Evolutionary conservation across 2,888 invertebrate genomes (phyloP), one percentile per base, ranked within the genome.

Genomic region (Tortrix viridana): DNA sequence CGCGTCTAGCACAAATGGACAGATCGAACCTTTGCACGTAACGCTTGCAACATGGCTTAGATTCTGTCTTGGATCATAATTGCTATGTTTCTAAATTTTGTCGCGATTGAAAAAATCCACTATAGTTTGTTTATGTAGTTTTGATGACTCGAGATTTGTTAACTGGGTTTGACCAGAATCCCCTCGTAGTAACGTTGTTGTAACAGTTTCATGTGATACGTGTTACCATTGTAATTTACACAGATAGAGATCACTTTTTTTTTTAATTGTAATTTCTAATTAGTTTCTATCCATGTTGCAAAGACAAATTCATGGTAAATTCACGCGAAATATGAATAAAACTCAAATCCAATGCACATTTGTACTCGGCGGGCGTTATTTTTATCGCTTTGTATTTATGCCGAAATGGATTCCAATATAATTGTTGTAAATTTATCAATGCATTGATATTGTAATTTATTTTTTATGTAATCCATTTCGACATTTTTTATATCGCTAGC

Each of bases 281-380:
- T n/a, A 6, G 22, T 9, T 38, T 23, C 5, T 48, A 47, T 46
- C 57, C 70, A 75, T 74, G 77, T 77, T 77, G 77, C 78, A 77
- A 76, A 70, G 55, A 49, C 44, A 3, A 26, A 23, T 48, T n/a
- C 19, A 5, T 22, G 16, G 14, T 52, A 49, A 41, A 58, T 41
- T 49, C 49, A 32, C 32, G 20, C 41, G 14, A 19, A 14, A 41
- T 58, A 47, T 50, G 54, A 50, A 26, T 22, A 49, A 18, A 59
- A 19, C 18, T 48, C 14, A 54, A 55, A 43, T 66, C 14, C 65
- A 68, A 65, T 71, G 71, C 78, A 82, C 75, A 77, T 77, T 87
- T 88, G 86, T 88, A 81, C 88, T 88, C 81, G 88, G 80, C 88
- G 88, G 74, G 86, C 87, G 88, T 86, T 65, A 65, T 72, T 79